Percentiles rank a stretch among this genome's conserved stretches.
phyloP scores from a whole-genome alignment of 2,113 vertebrate species.

The Sphaerodactylus townsendi region DNA sequence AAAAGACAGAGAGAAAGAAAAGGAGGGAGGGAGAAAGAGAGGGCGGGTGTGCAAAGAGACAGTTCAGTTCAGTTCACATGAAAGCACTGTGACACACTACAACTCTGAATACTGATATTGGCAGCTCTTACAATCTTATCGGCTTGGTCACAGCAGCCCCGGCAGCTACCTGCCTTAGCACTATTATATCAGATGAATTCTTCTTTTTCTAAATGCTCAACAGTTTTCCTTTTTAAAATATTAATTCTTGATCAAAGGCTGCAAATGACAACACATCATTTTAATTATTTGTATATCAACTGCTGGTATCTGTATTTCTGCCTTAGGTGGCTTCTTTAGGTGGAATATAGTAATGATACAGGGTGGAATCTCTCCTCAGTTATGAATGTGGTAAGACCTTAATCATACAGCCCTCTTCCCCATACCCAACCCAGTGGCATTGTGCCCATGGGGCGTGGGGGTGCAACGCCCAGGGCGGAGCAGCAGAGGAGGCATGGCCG shows the following conservation, averaged over 20 bases:
- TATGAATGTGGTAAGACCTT: not conserved
- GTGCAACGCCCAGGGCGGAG: too few relatives aligned
- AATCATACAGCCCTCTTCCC: not conserved
- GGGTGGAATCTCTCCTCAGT: not conserved
- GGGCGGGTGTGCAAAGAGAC: conserved; percentile 58
- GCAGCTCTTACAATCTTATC: conserved; percentile 54
- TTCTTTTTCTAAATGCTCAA: conserved; percentile 37
- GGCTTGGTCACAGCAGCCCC: conserved; percentile 33
- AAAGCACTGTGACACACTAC: conserved; percentile 57
- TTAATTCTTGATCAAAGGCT: not conserved
- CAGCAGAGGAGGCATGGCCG: too few relatives aligned
- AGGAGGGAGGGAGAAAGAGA: not conserved
- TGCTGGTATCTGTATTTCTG: not conserved
- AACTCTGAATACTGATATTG: conserved; percentile 59
- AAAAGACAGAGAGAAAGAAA: not conserved
- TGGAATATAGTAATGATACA: not conserved
- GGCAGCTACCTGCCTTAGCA: not conserved
- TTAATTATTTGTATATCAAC: not conserved
- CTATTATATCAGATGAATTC: conserved; percentile 12
- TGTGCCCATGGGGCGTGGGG: too few relatives aligned
- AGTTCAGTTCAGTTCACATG: conserved; percentile 68
- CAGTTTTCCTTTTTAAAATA: not conserved
- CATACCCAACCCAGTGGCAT: not conserved
- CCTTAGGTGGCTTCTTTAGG: not conserved
- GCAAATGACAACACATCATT: not conserved